phyloP scores from a whole-genome alignment of 2,797 vertebrate species.

The Parauchenoglanis ngamensis region DNA sequence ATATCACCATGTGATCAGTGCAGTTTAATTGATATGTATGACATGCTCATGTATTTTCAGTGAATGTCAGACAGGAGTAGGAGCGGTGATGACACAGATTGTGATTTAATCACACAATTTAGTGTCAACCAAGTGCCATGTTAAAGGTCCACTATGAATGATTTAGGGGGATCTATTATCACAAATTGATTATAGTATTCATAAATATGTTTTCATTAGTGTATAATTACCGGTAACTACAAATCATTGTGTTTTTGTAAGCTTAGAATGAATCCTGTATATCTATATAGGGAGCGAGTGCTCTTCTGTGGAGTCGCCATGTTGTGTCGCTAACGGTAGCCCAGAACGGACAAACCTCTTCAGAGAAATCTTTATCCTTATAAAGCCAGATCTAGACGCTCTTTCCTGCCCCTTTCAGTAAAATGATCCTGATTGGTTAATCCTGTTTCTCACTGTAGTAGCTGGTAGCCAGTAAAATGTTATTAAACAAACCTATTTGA shows the following conservation, averaged over 20 bases:
- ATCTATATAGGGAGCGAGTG: no score
- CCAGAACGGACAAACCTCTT: no score
- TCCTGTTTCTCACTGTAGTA: not conserved
- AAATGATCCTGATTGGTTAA: not conserved
- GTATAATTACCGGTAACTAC: no score
- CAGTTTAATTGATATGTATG: not conserved
- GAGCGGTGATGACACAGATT: not conserved
- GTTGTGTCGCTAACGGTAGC: no score
- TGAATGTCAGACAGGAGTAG: not conserved
- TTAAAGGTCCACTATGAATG: not conserved
- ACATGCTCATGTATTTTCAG: not conserved
- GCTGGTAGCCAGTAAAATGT: not conserved
- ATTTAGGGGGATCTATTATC: no score
- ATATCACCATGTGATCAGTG: not conserved
- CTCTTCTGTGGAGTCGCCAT: no score
- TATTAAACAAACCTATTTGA: not conserved
- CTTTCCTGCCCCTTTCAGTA: not conserved
- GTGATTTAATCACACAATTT: constrained; percentile 1
- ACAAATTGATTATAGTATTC: no score
- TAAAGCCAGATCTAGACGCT: not conserved
- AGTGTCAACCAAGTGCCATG: not conserved
- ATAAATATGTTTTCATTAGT: no score
- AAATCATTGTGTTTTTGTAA: no score
- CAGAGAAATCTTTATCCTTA: not conserved
- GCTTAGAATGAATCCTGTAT: no score